Evolutionary conservation across 2,113 vertebrate species (phyloP).

Genomic region (Ophiodon elongatus): DNA sequence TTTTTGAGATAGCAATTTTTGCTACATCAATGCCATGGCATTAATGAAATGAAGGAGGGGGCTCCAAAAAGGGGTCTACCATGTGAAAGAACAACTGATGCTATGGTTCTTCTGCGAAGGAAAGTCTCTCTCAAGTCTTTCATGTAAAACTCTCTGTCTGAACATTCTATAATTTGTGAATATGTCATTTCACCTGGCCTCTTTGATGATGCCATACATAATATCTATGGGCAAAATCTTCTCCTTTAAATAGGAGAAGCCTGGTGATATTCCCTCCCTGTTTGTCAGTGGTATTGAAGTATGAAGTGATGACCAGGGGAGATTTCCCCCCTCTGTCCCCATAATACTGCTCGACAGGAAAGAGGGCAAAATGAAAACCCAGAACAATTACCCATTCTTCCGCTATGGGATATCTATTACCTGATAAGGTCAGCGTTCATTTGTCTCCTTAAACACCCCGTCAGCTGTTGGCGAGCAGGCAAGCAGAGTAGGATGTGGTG

Average conservation of each 20-base stretch:
- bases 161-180: no score
- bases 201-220: background rate
- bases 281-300: conserved; percentile 5
- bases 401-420: conserved; percentile 66
- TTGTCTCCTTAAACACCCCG: conserved; percentile 71
- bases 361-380: conserved; percentile 59
- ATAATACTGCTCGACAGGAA: conserved; percentile 19
- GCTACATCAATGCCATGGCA: no score
- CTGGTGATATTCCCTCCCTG: conserved; percentile 17
- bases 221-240: background rate
- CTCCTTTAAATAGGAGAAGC: conserved; percentile 2
- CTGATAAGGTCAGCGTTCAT: conserved; percentile 67
- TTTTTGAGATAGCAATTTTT: no score
- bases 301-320: conserved; percentile 46
- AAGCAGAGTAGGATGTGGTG: conserved; percentile 38
- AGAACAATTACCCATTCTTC: conserved; percentile 63
- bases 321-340: conserved; percentile 6
- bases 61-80: no score
- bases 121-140: no score
- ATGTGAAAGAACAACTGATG: no score
- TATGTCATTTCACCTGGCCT: no score
- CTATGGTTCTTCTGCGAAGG: no score
- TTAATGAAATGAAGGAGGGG: no score
- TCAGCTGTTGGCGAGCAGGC: conserved; percentile 55
- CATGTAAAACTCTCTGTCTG: no score